phyloP scores from a whole-genome alignment of 2,888 invertebrate species.

The Sclerodermus sp. region DNA sequence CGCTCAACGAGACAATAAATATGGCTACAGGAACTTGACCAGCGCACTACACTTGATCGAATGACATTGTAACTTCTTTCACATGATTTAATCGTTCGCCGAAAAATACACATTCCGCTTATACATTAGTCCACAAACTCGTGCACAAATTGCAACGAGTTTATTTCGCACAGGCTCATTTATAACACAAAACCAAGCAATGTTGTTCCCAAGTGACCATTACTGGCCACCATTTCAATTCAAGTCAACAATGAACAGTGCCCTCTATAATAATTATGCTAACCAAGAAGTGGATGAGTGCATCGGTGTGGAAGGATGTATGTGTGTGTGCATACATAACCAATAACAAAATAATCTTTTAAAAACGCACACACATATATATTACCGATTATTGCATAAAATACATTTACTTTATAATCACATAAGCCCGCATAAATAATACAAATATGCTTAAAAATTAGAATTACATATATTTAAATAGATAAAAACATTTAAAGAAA shows the following conservation, averaged over 20 bases:
- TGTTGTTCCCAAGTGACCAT: slow-evolving; percentile 41
- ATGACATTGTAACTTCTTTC: slow-evolving; percentile 23
- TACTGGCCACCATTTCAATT: slow-evolving; percentile 49
- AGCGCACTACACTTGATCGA: slow-evolving; percentile 30
- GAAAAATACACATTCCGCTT: slow-evolving; percentile 28
- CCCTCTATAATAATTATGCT: slow-evolving; percentile 62
- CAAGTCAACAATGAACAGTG: slow-evolving; percentile 65
- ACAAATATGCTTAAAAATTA: no score
- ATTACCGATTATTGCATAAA: no score
- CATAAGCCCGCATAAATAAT: no score
- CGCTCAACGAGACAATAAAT: slow-evolving; percentile 42
- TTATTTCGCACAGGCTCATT: slow-evolving; percentile 30
- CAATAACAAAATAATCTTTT: no score
- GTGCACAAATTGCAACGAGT: slow-evolving; percentile 19
- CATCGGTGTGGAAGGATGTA: no score
- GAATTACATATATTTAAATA: no score
- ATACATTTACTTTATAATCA: no score
- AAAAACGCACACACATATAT: no score
- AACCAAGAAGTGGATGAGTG: no score
- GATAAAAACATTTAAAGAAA: no score
- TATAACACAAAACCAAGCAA: slow-evolving; percentile 34
- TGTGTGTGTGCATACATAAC: no score
- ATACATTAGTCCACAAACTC: slow-evolving; percentile 16
- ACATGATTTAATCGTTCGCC: slow-evolving; percentile 30
- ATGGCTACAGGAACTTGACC: slow-evolving; percentile 37